Percentiles rank a stretch among this genome's conserved stretches.
Conservation (phyloP, 2,888 invertebrate species). For the Nebria brevicollis region DNA sequence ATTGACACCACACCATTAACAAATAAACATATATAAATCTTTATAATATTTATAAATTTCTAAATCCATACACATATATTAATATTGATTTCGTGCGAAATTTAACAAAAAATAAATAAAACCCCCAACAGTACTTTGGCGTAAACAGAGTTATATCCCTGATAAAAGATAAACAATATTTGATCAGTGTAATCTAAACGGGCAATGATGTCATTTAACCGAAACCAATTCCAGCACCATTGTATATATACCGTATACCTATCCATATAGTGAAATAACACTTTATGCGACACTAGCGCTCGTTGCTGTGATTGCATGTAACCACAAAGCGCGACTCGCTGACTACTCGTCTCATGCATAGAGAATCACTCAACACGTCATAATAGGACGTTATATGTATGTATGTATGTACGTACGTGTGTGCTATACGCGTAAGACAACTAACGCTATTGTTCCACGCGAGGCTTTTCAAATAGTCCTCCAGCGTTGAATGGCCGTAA, state of each 20-base stretch:
- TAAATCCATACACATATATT: too few relatives aligned
- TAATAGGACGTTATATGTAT: neutral
- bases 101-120: neutral
- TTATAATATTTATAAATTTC: too few relatives aligned
- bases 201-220: neutral
- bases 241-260: too few relatives aligned
- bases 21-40: too few relatives aligned
- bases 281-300: neutral
- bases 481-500: neutral
- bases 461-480: neutral
- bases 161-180: slow-evolving; percentile 1
- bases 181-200: neutral
- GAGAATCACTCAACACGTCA: neutral
- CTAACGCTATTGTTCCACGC: neutral
- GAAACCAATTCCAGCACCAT: too few relatives aligned
- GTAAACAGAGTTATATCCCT: neutral
- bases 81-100: too few relatives aligned
- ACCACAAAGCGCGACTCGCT: neutral
- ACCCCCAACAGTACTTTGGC: neutral
- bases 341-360: neutral
- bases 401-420: neutral
- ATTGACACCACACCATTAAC: too few relatives aligned
- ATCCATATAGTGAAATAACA: neutral
- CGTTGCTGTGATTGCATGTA: neutral
- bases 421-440: too few relatives aligned